Percentiles rank a stretch among this genome's conserved stretches.
Evolutionary conservation across 2,113 vertebrate species (phyloP).

Genomic region (Corydoras sp.): DNA sequence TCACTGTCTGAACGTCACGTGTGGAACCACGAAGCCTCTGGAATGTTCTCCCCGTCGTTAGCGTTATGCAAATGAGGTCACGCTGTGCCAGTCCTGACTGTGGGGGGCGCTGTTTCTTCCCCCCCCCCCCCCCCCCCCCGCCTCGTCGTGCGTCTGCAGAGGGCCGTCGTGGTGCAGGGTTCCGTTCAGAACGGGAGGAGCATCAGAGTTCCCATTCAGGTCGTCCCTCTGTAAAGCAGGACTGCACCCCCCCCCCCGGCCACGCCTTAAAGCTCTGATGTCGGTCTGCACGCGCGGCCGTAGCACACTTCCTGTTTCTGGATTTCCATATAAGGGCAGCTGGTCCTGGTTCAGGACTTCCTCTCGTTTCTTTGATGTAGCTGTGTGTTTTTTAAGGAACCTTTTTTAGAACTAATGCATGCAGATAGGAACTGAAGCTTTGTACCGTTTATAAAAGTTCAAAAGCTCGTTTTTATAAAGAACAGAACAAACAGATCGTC

Average conservation of each 20-base stretch:
- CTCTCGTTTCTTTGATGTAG: not conserved
- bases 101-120: not conserved
- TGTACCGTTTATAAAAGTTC: constrained; percentile 38
- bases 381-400: not conserved
- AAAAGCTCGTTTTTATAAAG: constrained; percentile 4
- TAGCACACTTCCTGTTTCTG: too few relatives aligned
- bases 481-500: constrained; percentile 25
- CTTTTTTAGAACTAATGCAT: constrained; percentile 34
- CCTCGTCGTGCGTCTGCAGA: too few relatives aligned
- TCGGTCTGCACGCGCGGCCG: too few relatives aligned
- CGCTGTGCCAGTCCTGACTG: not conserved
- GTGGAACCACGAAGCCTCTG: too few relatives aligned
- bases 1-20: too few relatives aligned
- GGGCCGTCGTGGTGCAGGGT: too few relatives aligned
- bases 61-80: constrained; percentile 17
- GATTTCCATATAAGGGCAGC: constrained; percentile 2
- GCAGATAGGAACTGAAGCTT: constrained; percentile 42
- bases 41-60: not conserved
- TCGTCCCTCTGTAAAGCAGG: too few relatives aligned
- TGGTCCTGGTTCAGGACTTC: constrained; percentile 26
- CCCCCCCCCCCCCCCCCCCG: too few relatives aligned
- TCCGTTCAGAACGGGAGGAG: too few relatives aligned
- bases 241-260: too few relatives aligned
- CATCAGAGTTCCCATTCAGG: too few relatives aligned
- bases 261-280: too few relatives aligned